These are phyloP conservation scores for Omphaloscelis lunosa DNA, from an alignment of 2,888 invertebrate genomes.

Conservation along the genomic window DNA sequence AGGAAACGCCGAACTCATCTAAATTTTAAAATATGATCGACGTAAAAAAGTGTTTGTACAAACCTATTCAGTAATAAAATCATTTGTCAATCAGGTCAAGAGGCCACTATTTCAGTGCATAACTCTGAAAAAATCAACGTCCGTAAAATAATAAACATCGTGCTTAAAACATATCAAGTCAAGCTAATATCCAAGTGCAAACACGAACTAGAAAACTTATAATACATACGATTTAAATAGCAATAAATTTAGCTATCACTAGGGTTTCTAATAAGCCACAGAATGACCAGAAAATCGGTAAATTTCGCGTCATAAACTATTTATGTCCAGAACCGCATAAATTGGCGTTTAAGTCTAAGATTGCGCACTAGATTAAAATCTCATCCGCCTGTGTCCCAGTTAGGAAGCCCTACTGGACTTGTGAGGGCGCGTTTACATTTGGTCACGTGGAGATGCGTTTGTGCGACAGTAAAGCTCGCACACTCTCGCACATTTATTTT, in stretches of 20 bases:
- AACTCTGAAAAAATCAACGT: background rate
- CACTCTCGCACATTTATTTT: background rate
- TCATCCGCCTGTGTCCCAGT: conserved; percentile 58
- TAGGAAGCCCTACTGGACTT: conserved; percentile 49
- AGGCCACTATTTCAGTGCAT: background rate
- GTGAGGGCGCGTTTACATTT: conserved; percentile 42
- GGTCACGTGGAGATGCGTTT: conserved; percentile 16
- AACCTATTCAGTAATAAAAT: too few relatives aligned
- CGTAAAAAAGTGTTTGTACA: too few relatives aligned
- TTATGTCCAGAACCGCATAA: conserved; percentile 60
- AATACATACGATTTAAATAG: conserved; percentile 17
- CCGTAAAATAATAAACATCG: background rate
- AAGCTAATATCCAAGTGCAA: conserved; percentile 2
- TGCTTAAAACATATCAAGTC: background rate
- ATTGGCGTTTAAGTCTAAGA: conserved; percentile 63
- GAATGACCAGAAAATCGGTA: conserved; percentile 47
- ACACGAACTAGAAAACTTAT: conserved; percentile 12
- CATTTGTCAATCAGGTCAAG: too few relatives aligned
- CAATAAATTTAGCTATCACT: conserved; percentile 18
- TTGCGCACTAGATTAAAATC: conserved; percentile 64
- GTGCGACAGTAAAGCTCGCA: background rate
- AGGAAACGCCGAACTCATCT: too few relatives aligned
- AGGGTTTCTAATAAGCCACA: conserved; percentile 22
- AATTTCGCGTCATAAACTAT: conserved; percentile 57
- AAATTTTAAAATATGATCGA: too few relatives aligned